A percentile compares a stretch with the other conserved stretches of the same genome.
phyloP scores from a whole-genome alignment of 2,113 vertebrate species.

The Misgurnus anguillicaudatus region DNA sequence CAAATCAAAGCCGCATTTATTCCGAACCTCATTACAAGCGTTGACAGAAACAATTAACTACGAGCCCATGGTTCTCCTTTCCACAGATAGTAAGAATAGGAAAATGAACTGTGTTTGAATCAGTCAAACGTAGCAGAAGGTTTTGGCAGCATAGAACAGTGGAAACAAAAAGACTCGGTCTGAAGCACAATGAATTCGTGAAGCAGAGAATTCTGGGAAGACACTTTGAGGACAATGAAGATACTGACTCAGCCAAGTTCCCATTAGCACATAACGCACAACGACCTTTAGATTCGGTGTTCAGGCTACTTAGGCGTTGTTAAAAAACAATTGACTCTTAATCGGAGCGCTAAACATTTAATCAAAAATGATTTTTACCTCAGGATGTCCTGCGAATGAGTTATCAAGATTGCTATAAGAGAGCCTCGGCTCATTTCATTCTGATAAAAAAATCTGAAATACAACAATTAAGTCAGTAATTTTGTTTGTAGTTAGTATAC shows the following conservation, averaged over 20 bases:
- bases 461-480: background rate
- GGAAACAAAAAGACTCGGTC: conserved; percentile 28
- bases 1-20: conserved; percentile 18
- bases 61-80: conserved; percentile 1
- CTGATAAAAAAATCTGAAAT: background rate
- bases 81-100: background rate
- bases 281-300: conserved; percentile 11
- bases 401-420: background rate
- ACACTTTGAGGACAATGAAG: conserved; percentile 10
- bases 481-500: background rate
- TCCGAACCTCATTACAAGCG: background rate
- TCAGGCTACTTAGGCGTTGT: background rate
- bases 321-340: background rate
- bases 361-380: background rate
- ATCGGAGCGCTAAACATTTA: background rate
- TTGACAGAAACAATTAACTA: conserved; percentile 42
- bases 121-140: conserved; percentile 38
- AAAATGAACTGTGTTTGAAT: conserved; percentile 5
- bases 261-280: background rate
- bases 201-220: conserved; percentile 4
- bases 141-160: conserved; percentile 4
- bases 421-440: background rate
- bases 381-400: background rate
- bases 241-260: conserved; percentile 3
- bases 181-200: conserved; percentile 37